Conservation (phyloP, 2,888 invertebrate genomes). For the Drosophila suboccidentalis region DNA sequence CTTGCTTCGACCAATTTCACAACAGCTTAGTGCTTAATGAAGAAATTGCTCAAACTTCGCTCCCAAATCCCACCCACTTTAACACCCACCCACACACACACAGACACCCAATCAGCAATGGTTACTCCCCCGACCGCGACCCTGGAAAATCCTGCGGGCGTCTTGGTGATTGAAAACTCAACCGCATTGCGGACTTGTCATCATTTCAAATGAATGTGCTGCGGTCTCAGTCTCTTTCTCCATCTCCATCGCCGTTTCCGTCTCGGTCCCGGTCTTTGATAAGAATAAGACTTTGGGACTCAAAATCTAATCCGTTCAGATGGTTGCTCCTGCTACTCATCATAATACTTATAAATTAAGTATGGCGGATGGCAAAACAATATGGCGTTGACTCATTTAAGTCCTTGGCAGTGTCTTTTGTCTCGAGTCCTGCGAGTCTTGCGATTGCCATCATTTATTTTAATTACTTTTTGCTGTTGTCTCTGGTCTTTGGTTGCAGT, state of each 20-base stretch:
- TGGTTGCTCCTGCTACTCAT: conserved; percentile 41
- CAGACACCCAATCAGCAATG: conserved; percentile 14
- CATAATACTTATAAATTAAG: conserved; percentile 62
- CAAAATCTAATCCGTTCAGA: conserved; percentile 72
- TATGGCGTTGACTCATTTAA: conserved; percentile 63
- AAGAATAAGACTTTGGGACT: conserved; percentile 66
- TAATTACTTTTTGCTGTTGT: conserved; percentile 71
- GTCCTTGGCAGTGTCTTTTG: conserved; percentile 51
- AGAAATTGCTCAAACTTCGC: conserved; percentile 74
- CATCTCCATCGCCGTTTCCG: neutral
- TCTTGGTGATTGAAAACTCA: conserved; percentile 76
- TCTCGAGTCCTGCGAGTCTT: conserved; percentile 62
- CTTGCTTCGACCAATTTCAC: conserved; percentile 52
- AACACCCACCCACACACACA: neutral
- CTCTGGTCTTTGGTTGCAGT: conserved; percentile 66
- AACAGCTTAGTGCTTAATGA: conserved; percentile 76
- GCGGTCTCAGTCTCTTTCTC: conserved; percentile 39
- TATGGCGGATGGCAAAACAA: conserved; percentile 60
- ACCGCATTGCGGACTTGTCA: conserved; percentile 78
- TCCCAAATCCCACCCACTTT: neutral
- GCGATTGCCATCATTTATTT: conserved; percentile 81
- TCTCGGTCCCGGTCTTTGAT: conserved; percentile 32
- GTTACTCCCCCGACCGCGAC: conserved; percentile 1
- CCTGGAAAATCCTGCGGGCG: conserved; percentile 56
- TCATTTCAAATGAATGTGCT: conserved; percentile 76